Base-by-base conservation (phyloP, 2,797 vertebrate species). In the Betta splendens region DNA sequence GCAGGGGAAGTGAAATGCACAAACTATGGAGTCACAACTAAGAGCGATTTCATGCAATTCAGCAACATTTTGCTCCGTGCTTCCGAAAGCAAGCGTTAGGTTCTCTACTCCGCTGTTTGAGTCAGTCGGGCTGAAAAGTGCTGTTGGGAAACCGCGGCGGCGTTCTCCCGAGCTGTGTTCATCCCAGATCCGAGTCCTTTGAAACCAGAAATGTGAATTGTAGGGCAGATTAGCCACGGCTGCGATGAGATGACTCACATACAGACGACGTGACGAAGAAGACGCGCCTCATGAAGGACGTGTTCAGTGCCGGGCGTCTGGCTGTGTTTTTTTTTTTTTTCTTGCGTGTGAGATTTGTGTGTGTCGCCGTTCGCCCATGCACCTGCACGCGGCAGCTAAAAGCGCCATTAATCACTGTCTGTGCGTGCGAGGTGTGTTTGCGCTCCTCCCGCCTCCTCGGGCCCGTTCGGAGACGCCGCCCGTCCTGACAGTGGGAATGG, bases 331-430 rank as follows among this genome's bases (percentile, higher is more conserved):
- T 29, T 11, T 10, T 6, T 11, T 48, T 32, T 38, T 36, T 5
- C 17, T 49, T 56, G 25, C 33, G n/a, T 48, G 21, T 33, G 13
- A 26, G 31, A n/a, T 25, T 16, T 28, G 18, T 29, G 28, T 25
- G 32, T 51, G 25, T 38, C 23, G 32, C 38, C 64, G 9, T 61
- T 39, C 45, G 36, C 25, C 20, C 62, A 4, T 64, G 37, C 70
- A 80, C 70, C 50, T 83, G 64, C 56, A 47, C 4, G 11, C 37
- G 7, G 29, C 57, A 55, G 38, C 48, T 64, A 75, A 74, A 65
- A 45, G 51, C 53, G 50, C 69, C 46, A 79, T 83, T 74, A 73
- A 87, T 87, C 73, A 77, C 59, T 54, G 69, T 81, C 60, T 66
- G 48, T 15, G 45, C 69, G 69, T 72, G 57, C 5, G 5, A 79